Base-by-base conservation (phyloP, 2,888 invertebrate genomes). In the Falcaria lacertinaria region DNA sequence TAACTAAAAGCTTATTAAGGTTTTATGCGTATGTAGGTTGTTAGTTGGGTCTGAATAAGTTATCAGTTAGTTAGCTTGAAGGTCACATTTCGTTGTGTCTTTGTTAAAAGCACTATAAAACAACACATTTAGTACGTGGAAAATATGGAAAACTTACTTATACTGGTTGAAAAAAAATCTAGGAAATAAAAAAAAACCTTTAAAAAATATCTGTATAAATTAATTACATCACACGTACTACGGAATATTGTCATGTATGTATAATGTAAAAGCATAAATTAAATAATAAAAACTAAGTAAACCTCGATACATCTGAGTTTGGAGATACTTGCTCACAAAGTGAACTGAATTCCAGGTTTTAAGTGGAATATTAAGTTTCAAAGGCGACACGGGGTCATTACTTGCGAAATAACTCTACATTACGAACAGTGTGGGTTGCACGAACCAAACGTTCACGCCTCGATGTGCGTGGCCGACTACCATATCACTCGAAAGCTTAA, bases 321-420 rank as follows among this genome's bases (percentile, higher is more conserved):
- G n/a, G n/a, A n/a, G 22, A 22, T 22, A 7, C 22, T 2, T 22
- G 22, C 22, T 22, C 5, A 22, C 7, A 28, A 28, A 28, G 11
- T 28, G 11, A 28, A 28, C 7, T 11, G 28, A 11, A 28, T 3
- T 57, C 35, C 37, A 47, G 44, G 38, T 34, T 43, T 50, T 60
- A 54, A 50, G 47, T 52, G 42, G 57, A 54, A 59, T 67, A 71
- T 72, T 69, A 57, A 57, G 60, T 63, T 68, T 61, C 64, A 64
- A 67, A 67, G 58, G 55, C 54, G 37, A 44, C 48, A 44, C 45
- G 52, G 48, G 49, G 60, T 65, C 65, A 60, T 65, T 59, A 61
- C 52, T 57, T 47, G 44, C 48, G 51, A 43, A 51, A 50, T 39
- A 43, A 41, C 50, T 42, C 45, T 48, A 28, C 28, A 11, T 28